Evolutionary conservation across 2,113 vertebrate species (phyloP), one percentile per base, ranked within the genome.

Genomic region (Pagrus major): DNA sequence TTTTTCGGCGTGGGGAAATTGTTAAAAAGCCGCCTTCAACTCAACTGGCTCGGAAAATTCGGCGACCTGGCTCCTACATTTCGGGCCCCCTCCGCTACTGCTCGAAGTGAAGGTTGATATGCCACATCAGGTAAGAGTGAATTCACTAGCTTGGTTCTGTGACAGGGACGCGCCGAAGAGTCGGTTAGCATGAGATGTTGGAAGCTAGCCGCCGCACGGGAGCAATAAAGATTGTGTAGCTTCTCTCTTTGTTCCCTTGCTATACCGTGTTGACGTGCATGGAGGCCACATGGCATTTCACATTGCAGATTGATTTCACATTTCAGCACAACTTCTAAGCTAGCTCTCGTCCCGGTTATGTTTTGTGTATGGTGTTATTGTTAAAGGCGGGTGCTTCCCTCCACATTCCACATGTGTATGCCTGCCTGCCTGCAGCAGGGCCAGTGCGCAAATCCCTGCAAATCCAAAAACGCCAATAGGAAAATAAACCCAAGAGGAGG

Each of bases 111-210:
- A 89, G 83, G 87, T 91, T 92, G 92, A 92, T 89, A 92, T 95
- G 94, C 84, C 86, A 90, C 91, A 94, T 88, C 94, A 94, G 94
- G 94, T 95, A 92, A 91, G 87, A 73, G 3, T 20, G 4, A 15
- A 5, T 12, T 33, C 21, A n/a, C 31, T 21, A 2, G 12, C 16
- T 37, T 29, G n/a, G 4, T 23, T 56, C 33, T 46, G 16, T 55
- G 39, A 35, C 15, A 49, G 10, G 12, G 27, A 54, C 4, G 66
- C 52, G 61, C 27, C 21, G 35, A 3, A 46, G 7, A 9, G 42
- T 47, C 6, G 6, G 37, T 61, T 74, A 67, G 71, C 70, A 52
- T 83, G 70, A 60, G 4, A 6, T 41, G 72, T 66, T 46, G 1
- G 5, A 31, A 47, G 74, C 78, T 78, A 73, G 68, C 59, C 51